Base-by-base conservation (phyloP, 2,888 invertebrate species). In the Ditylenchus weischeri region DNA sequence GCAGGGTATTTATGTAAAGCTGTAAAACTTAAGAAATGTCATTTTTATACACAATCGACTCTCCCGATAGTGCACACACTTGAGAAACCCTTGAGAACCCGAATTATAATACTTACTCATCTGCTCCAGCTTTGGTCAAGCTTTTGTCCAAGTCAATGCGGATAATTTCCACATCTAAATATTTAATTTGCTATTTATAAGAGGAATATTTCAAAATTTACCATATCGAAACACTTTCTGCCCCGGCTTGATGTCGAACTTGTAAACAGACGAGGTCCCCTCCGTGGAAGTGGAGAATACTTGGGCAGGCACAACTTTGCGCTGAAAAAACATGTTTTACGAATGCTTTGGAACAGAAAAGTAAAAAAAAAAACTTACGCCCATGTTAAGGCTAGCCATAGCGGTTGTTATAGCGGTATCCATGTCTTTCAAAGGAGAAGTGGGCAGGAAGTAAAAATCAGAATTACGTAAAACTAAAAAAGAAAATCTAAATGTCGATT, bases 111-210 rank as follows among this genome's bases (percentile, higher is more conserved):
- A 54, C 54, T 54, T 54, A 54, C 54, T 54, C 54, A 29, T 54
- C 54, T 5, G 54, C 54, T 54, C 54, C 54, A 54, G 54, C n/a
- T 13, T 54, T 54, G n/a, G 54, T 54, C 11, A 54, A 29, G n/a
- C 54, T 54, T 54, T 54, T 54, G n/a, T 54, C 29, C 13, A 54
- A 13, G n/a, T 54, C 54, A 10, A 54, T 54, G 54, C 54, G 54
- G 11, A 23, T 10, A 54, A 54, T 54, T 54, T 54, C 54, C 10
- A 54, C 54, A 29, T 54, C 54, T 43, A 43, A 43, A 43, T 8
- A 15, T 43, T 43, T 15, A 29, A 4, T 29, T 2, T 29, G 5
- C 8, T 43, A 43, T 10, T 43, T 15, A 8, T 43, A 43, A 43
- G 43, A 43, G 1, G n/a, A 29, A 29, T 5, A 29, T 5, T 29